These are phyloP conservation scores for Australoheros scitulus DNA, from an alignment of 2,113 vertebrate genomes.

Conservation along the genomic window DNA sequence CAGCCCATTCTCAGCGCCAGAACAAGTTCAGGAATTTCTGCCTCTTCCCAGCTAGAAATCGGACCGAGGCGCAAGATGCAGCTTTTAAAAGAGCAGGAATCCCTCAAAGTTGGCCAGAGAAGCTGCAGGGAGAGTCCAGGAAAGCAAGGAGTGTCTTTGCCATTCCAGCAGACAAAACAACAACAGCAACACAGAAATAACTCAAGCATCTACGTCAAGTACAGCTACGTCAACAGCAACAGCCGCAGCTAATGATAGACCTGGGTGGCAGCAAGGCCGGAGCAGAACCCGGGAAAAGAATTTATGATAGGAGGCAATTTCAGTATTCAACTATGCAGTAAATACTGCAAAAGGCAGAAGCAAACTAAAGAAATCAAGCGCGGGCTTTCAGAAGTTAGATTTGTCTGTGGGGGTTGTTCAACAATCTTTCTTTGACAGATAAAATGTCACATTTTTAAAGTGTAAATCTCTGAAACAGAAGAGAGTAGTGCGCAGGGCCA, in stretches of 20 bases:
- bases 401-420: background rate
- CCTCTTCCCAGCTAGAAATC: slow-evolving; percentile 33
- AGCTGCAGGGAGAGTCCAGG: background rate
- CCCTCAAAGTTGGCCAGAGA: slow-evolving; percentile 11
- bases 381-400: background rate
- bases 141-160: slow-evolving; percentile 41
- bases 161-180: slow-evolving; percentile 61
- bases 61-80: slow-evolving; percentile 14
- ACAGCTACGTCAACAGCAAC: slow-evolving; percentile 38
- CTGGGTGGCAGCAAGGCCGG: slow-evolving; percentile 27
- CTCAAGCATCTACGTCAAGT: slow-evolving; percentile 48
- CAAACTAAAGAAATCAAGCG: slow-evolving; percentile 17
- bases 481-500: background rate
- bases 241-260: slow-evolving; percentile 54
- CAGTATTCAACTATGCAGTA: background rate
- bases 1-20: slow-evolving; percentile 29
- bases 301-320: slow-evolving; percentile 49
- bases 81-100: slow-evolving; percentile 46
- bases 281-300: slow-evolving; percentile 26
- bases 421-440: background rate
- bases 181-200: slow-evolving; percentile 47
- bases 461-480: background rate
- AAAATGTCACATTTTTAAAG: background rate
- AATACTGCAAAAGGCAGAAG: background rate
- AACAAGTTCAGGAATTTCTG: slow-evolving; percentile 63